A percentile compares a stretch with the other conserved stretches of the same genome.
These are phyloP conservation scores for Dasysyrphus albostriatus DNA, from an alignment of 2,888 invertebrate genomes.

Conservation along the genomic window DNA sequence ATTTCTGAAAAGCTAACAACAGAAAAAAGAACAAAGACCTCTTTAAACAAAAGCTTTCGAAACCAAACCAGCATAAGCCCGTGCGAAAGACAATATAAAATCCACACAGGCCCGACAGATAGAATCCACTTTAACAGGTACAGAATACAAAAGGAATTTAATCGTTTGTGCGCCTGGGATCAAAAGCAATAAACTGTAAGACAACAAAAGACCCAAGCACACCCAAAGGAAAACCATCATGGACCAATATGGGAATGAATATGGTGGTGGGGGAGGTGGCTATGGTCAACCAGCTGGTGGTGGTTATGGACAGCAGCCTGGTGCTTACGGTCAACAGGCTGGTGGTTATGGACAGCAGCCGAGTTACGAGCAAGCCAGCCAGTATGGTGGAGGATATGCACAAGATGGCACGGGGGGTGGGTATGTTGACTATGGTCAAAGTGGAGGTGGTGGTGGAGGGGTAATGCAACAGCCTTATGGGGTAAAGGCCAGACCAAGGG, in stretches of 20 bases:
- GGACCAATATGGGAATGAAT: constrained; percentile 79
- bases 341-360: constrained; percentile 79
- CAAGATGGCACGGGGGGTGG: constrained; percentile 68
- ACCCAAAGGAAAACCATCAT: constrained; percentile 76
- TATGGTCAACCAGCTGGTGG: constrained; percentile 78
- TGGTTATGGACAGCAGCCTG: constrained; percentile 78
- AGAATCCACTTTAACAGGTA: constrained; percentile 47
- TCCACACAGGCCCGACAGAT: constrained; percentile 37
- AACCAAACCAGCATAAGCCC: not conserved
- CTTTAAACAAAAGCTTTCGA: constrained; percentile 16
- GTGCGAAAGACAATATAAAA: constrained; percentile 48
- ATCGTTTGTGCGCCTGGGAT: constrained; percentile 57
- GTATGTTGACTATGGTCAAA: constrained; percentile 58
- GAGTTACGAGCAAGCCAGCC: constrained; percentile 72
- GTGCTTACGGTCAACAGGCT: constrained; percentile 63
- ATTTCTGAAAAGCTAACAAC: not conserved
- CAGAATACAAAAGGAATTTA: constrained; percentile 54
- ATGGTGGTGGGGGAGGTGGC: constrained; percentile 78
- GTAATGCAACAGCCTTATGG: constrained; percentile 77
- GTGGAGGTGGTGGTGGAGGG: constrained; percentile 35
- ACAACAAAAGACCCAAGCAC: constrained; percentile 27
- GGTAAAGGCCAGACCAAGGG: constrained; percentile 87
- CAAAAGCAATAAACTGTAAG: constrained; percentile 45
- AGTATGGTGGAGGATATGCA: constrained; percentile 76
- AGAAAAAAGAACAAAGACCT: constrained; percentile 6